Base-by-base conservation (phyloP, 2,113 vertebrate species). In the Nibea albiflora region DNA sequence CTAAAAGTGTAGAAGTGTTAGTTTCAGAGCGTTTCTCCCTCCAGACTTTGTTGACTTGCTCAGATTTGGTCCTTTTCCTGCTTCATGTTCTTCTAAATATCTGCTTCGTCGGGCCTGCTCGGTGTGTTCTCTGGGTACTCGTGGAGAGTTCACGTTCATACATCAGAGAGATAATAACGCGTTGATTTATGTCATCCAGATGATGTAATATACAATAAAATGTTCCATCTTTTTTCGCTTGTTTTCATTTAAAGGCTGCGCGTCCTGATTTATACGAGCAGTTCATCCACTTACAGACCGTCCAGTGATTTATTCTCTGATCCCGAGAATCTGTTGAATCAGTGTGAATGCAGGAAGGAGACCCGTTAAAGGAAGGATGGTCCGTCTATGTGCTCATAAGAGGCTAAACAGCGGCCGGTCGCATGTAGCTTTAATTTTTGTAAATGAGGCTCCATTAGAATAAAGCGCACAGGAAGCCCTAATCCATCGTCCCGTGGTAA, bases 131-230 rank as follows among this genome's bases (percentile, higher is more conserved):
- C 10, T 19, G 2, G 31, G 14, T 61, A 35, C 68, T 52, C 64
- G 35, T 14, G 19, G 42, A 17, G 17, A 26, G 71, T 50, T 72
- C 54, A 0, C n/a, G 50, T 73, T 58, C 73, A 78, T 72, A 68
- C 24, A 72, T 76, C 81, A 84, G 20, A 68, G n/a, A 84, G 76
- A 73, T 74, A 79, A 78, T 62, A 50, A 70, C 6, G 56, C 73
- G 68, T 42, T 66, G 70, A 86, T 86, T 83, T 52, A 60, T 73
- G 26, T 11, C 39, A 42, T 80, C 60, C 0, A 50, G 58, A 57
- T 76, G 73, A 85, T 80, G 58, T 64, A 76, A 89, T 77, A 22
- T 15, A 66, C 76, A 80, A 83, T 73, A 70, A 87, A 26, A 47
- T 56, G 57, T 61, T 66, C 11, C 53, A 20, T 76, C 58, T 66